A percentile compares a stretch with the other conserved stretches of the same genome.
phyloP scores from a whole-genome alignment of 2,888 invertebrate species.

The Tetanocera ferruginea region DNA sequence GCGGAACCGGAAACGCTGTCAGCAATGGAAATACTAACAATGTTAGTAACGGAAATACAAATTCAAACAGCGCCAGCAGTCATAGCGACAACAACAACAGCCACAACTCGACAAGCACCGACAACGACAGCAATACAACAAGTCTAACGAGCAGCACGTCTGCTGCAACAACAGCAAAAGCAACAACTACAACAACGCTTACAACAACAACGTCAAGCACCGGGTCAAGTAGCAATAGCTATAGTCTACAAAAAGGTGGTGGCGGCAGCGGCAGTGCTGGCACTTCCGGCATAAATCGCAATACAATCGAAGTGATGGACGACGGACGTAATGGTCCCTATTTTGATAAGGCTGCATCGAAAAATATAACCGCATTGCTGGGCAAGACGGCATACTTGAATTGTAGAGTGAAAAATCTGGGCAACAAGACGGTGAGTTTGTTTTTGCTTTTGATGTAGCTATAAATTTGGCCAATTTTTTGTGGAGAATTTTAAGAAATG shows the following conservation, averaged over 20 bases:
- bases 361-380: slow-evolving; percentile 84
- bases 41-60: slow-evolving; percentile 50
- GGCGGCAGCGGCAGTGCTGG: slow-evolving; percentile 42
- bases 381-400: slow-evolving; percentile 92
- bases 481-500: no score
- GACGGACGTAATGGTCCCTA: slow-evolving; percentile 78
- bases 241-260: slow-evolving; percentile 55
- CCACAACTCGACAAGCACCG: slow-evolving; percentile 31
- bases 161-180: slow-evolving; percentile 33
- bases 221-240: slow-evolving; percentile 50
- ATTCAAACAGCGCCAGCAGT: slow-evolving; percentile 39
- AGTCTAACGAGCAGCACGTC: slow-evolving; percentile 30
- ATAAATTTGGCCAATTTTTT: no score
- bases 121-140: slow-evolving; percentile 33
- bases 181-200: slow-evolving; percentile 37
- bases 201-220: slow-evolving; percentile 38
- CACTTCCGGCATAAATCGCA: slow-evolving; percentile 59
- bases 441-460: background rate
- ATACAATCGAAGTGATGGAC: slow-evolving; percentile 67
- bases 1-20: slow-evolving; percentile 43
- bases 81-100: slow-evolving; percentile 34
- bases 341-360: slow-evolving; percentile 81
- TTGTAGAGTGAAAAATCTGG: slow-evolving; percentile 90
- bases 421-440: slow-evolving; percentile 87
- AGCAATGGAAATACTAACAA: slow-evolving; percentile 51